Conservation (phyloP, 1,140 invertebrate genomes). For the Hirudo medicinalis region DNA sequence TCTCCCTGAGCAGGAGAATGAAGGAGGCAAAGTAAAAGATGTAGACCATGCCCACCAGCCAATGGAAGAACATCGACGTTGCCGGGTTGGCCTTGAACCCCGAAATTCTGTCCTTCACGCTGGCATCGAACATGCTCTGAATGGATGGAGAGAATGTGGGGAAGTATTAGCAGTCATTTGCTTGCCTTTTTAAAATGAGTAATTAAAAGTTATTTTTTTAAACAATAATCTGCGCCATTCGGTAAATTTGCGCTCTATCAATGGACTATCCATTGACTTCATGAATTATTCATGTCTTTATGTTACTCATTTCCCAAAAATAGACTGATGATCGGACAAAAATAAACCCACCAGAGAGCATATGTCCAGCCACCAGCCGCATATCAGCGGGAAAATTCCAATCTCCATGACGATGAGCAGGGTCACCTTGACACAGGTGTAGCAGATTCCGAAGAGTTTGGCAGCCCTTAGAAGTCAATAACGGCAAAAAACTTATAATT, state of each 20-base stretch:
- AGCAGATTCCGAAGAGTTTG: slow-evolving; percentile 77
- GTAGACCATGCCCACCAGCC: slow-evolving; percentile 98
- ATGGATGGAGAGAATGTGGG: slow-evolving; percentile 1
- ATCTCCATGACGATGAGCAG: slow-evolving; percentile 84
- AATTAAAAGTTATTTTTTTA: no score
- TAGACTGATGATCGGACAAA: no score
- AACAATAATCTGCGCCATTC: no score
- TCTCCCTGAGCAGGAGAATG: slow-evolving; percentile 78
- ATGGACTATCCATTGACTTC: no score
- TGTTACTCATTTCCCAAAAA: not conserved
- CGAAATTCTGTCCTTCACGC: slow-evolving; percentile 53
- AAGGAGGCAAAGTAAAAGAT: slow-evolving; percentile 99
- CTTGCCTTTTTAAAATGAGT: no score
- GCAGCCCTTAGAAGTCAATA: slow-evolving; percentile 45
- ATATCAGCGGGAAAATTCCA: slow-evolving; percentile 84
- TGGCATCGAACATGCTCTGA: slow-evolving; percentile 67
- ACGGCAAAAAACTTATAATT: not conserved
- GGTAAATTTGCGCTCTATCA: no score
- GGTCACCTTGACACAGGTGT: slow-evolving; percentile 88
- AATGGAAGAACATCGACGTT: slow-evolving; percentile 94
- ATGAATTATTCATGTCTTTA: no score
- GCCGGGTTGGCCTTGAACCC: slow-evolving; percentile 77
- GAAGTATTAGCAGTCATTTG: no score
- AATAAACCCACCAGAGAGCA: slow-evolving; percentile 61
- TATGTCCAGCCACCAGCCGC: slow-evolving; percentile 98